Evolutionary conservation across 1,140 invertebrate species (phyloP).

Genomic region (Cyrtorhinus lividipennis): DNA sequence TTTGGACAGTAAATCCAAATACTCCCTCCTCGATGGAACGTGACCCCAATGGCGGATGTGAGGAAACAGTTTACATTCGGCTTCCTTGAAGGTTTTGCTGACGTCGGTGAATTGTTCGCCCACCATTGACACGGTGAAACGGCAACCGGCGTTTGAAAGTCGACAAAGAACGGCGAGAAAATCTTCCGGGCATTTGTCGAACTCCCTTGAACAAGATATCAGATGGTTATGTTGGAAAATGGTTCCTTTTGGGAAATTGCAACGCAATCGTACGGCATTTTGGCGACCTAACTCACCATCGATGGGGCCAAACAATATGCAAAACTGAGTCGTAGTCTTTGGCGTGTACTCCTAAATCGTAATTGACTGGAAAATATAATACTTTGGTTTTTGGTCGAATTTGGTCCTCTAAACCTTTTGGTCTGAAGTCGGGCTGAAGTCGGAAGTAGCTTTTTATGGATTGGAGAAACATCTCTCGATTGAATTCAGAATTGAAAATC

Average conservation of each 20-base stretch:
- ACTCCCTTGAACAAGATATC: constrained; percentile 39
- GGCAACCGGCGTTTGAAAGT: constrained; percentile 37
- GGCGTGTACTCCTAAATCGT: constrained; percentile 28
- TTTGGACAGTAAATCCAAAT: constrained; percentile 37
- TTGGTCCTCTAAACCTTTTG: constrained; percentile 37
- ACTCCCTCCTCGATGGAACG: constrained; percentile 38
- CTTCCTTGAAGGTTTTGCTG: constrained; percentile 38
- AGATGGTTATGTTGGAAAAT: not conserved
- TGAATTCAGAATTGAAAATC: constrained; percentile 58
- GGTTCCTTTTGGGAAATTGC: constrained; percentile 26
- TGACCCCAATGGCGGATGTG: constrained; percentile 47
- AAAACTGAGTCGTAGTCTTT: constrained; percentile 27
- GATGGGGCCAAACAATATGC: constrained; percentile 60
- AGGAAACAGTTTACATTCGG: constrained; percentile 34
- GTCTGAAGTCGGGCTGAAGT: constrained; percentile 46
- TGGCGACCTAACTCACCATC: too few species aligned
- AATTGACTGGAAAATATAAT: constrained; percentile 45
- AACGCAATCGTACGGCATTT: too few species aligned
- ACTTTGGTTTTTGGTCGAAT: constrained; percentile 47
- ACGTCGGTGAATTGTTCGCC: constrained; percentile 42
- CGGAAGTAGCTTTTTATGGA: constrained; percentile 48
- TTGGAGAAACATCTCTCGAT: constrained; percentile 47
- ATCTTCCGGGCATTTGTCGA: constrained; percentile 56
- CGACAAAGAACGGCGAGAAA: constrained; percentile 43
- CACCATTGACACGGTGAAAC: constrained; percentile 47